Conservation (phyloP, 2,113 vertebrate species). For the Campylomormyrus tamandua region DNA sequence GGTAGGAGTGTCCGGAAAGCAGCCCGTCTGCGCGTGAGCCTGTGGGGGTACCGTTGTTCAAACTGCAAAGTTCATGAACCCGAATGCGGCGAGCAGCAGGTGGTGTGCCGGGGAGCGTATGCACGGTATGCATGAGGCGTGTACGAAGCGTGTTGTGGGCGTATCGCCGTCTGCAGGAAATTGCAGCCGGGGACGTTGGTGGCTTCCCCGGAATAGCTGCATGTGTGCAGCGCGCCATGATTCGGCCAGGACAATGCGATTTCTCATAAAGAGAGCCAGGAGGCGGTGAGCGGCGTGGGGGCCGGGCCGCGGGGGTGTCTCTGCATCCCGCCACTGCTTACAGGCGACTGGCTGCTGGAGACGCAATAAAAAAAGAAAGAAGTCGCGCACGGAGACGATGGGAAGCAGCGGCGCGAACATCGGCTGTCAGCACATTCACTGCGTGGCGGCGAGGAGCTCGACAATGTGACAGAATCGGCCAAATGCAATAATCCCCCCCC, state of each 20-base stretch:
- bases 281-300: neutral
- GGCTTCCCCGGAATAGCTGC: neutral
- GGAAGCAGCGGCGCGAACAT: neutral
- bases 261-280: neutral
- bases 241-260: neutral
- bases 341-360: slow-evolving; percentile 1
- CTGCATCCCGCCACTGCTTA: neutral
- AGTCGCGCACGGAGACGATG: neutral
- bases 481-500: neutral
- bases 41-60: neutral
- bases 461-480: neutral
- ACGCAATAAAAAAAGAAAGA: neutral
- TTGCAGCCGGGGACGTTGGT: neutral
- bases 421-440: neutral
- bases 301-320: neutral
- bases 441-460: neutral
- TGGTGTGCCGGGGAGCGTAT: neutral
- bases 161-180: neutral
- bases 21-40: neutral
- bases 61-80: neutral
- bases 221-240: too few relatives aligned
- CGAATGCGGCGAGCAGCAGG: neutral
- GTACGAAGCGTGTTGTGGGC: neutral
- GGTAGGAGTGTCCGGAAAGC: neutral
- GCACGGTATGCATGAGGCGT: neutral